Conservation (phyloP, 2,888 invertebrate genomes). For the Papilio demoleus region DNA sequence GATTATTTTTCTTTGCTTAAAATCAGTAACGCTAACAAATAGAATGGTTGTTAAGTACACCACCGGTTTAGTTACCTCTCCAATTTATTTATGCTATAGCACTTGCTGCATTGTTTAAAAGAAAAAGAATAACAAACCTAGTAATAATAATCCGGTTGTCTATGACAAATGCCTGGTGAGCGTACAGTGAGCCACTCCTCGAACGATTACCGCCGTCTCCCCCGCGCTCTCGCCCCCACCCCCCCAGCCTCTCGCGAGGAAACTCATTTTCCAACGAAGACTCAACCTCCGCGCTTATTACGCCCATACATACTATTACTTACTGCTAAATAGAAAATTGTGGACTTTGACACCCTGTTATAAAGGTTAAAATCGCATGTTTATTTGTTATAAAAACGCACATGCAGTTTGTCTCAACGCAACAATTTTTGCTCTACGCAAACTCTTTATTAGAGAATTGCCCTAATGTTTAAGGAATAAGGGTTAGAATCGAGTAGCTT, state of each 20-base stretch:
- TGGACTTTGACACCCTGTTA: neutral
- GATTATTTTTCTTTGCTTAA: neutral
- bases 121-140: neutral
- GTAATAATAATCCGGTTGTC: slow-evolving; percentile 5
- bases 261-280: slow-evolving; percentile 81
- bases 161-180: slow-evolving; percentile 10
- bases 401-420: slow-evolving; percentile 45
- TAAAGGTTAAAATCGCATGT: slow-evolving; percentile 49
- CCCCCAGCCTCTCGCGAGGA: slow-evolving; percentile 62
- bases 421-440: slow-evolving; percentile 45
- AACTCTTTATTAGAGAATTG: slow-evolving; percentile 38
- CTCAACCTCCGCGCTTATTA: slow-evolving; percentile 78
- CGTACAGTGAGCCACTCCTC: slow-evolving; percentile 31
- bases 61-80: neutral
- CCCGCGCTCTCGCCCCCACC: slow-evolving; percentile 71
- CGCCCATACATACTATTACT: slow-evolving; percentile 52
- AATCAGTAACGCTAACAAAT: neutral
- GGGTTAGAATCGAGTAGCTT: slow-evolving; percentile 42
- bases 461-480: slow-evolving; percentile 42
- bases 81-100: neutral
- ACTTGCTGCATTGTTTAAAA: neutral
- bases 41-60: neutral
- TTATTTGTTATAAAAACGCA: slow-evolving; percentile 8
- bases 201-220: slow-evolving; percentile 42
- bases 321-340: slow-evolving; percentile 26